Evolutionary conservation across 2,113 vertebrate genomes (phyloP), one percentile per base, ranked within the genome.

Genomic region (Ailurus styani): DNA sequence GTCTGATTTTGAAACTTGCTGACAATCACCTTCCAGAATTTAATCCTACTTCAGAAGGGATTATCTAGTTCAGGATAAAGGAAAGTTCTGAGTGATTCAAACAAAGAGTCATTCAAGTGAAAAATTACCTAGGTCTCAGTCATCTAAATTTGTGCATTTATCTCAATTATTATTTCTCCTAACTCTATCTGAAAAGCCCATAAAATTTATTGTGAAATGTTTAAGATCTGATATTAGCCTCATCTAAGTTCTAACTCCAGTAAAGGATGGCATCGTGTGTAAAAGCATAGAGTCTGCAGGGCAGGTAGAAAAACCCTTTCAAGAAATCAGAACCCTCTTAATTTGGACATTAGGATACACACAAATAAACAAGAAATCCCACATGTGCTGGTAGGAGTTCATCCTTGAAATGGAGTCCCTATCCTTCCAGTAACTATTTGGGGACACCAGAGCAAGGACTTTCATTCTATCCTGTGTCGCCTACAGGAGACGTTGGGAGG

Each of bases 61-160:
- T 96, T 90, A 17, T 91, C 72, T 90, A 6, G 12, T 95, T 68
- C n/a, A 82, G 83, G 82, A 94, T 85, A 84, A 93, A 97, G 52
- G 37, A 2, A 34, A 27, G 20, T 55, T 96, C 12, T 95, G n/a
- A 97, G 90, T 94, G 50, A 47, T 3, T 66, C 29, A 7, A 40
- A 52, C 27, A 62, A 57, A 25, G n/a, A 95, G 13, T 66, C 52
- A 27, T 40, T 91, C 31, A 66, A 52, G 40, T 88, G 73, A 93
- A 97, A 94, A 83, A 50, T 82, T 55, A 77, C 70, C 14, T n/a
- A 91, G 34, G 6, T 37, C 11, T 84, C 23, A n/a, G 20, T 84
- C 42, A 83, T 93, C 70, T 85, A 64, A 68, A 84, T 34, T 42
- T 66, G 29, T 21, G 40, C 52, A 72, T 60, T 87, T 75, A 42